Evolutionary conservation across 1,140 invertebrate genomes (phyloP).

Genomic region (Diplogasteroides magnus): DNA sequence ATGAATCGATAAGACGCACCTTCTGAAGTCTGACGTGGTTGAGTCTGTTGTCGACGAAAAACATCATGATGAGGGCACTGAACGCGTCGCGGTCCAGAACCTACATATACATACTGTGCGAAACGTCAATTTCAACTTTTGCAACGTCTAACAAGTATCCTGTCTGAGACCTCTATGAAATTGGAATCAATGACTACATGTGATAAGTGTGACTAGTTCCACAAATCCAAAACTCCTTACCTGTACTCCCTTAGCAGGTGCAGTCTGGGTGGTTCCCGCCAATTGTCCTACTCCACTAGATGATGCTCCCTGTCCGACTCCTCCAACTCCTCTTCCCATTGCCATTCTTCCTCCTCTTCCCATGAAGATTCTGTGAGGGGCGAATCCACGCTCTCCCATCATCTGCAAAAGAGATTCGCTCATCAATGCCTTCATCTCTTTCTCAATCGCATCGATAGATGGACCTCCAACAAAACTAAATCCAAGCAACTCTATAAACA

Average conservation of each 20-base stretch:
- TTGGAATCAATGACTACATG: too few species aligned
- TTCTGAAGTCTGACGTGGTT: constrained; percentile 37
- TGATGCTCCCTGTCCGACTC: constrained; percentile 12
- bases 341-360: not conserved
- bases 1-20: constrained; percentile 29
- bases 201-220: constrained; percentile 8
- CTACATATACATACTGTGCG: constrained; percentile 19
- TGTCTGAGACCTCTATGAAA: too few species aligned
- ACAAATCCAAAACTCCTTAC: constrained; percentile 1
- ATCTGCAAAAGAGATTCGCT: not conserved
- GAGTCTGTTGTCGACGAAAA: constrained; percentile 44
- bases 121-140: not conserved
- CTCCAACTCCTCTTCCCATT: not conserved
- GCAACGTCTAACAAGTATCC: not conserved
- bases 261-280: constrained; percentile 22
- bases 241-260: constrained; percentile 13
- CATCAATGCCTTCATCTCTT: too few species aligned
- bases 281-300: not conserved
- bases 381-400: constrained; percentile 1
- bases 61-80: constrained; percentile 37
- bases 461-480: too few species aligned
- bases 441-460: constrained; percentile 9
- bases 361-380: too few species aligned
- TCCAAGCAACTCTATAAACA: too few species aligned
- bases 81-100: constrained; percentile 44